These are phyloP conservation scores for Eilema griseolum DNA, from an alignment of 2,888 invertebrate species.

Conservation along the genomic window DNA sequence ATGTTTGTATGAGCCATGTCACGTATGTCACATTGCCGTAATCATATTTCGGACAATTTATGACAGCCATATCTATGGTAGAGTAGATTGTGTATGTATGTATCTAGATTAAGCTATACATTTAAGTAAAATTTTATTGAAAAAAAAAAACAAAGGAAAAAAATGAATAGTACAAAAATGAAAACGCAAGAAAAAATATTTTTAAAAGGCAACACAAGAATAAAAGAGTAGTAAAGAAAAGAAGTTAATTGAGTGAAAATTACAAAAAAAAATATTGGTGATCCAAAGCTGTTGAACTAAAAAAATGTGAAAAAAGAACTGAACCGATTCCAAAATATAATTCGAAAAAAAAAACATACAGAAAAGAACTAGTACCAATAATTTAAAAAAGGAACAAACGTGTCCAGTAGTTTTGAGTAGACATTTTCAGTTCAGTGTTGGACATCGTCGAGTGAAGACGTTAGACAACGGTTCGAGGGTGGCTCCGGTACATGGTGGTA, in stretches of 20 bases:
- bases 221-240: conserved; percentile 21
- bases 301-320: conserved; percentile 1
- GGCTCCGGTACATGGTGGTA: conserved; percentile 30
- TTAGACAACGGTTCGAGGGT: conserved; percentile 35
- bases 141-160: conserved; percentile 23
- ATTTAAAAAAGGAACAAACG: conserved; percentile 1
- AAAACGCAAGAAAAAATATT: conserved; percentile 3
- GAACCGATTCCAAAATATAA: conserved; percentile 8
- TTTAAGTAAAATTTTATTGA: conserved; percentile 19
- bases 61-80: conserved; percentile 33
- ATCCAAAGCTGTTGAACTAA: not conserved
- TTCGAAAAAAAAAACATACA: conserved; percentile 7
- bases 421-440: not conserved
- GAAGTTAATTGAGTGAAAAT: not conserved
- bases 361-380: not conserved
- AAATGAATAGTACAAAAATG: conserved; percentile 3
- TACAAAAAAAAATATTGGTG: not conserved
- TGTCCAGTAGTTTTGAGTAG: not conserved
- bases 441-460: conserved; percentile 18
- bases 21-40: not conserved
- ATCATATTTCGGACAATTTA: conserved; percentile 36
- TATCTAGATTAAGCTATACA: conserved; percentile 37
- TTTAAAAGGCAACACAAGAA: conserved; percentile 15
- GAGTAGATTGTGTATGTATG: conserved; percentile 42
- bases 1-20: not conserved